A percentile compares a stretch with the other conserved stretches of the same genome.
Conservation (phyloP, 2,888 invertebrate genomes). For the Timandra comae region DNA sequence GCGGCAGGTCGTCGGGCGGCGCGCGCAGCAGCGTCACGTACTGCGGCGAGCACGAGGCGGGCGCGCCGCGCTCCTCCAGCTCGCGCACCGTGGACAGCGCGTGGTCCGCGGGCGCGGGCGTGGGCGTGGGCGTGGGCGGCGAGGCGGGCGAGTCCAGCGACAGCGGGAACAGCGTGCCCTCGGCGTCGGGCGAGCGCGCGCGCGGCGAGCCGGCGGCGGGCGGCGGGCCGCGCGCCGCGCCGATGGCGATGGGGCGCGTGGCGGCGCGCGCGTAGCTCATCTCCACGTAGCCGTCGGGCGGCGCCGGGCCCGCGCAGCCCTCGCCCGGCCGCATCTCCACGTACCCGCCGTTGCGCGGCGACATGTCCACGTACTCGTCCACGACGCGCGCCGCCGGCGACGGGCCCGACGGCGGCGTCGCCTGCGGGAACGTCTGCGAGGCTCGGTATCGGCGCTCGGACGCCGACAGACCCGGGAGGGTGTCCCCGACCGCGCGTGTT, state of each 20-base stretch:
- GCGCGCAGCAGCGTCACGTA: constrained; percentile 65
- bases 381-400: constrained; percentile 30
- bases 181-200: constrained; percentile 73
- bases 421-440: constrained; percentile 17
- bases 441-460: too few species aligned
- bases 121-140: constrained; percentile 79
- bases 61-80: constrained; percentile 50
- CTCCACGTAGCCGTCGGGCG: constrained; percentile 70
- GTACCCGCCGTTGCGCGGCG: constrained; percentile 70
- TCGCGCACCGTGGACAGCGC: constrained; percentile 32
- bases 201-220: constrained; percentile 28
- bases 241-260: constrained; percentile 81
- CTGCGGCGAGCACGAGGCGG: constrained; percentile 50
- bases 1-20: too few species aligned
- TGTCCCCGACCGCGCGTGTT: too few species aligned
- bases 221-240: constrained; percentile 35
- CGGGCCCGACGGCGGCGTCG: constrained; percentile 42
- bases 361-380: constrained; percentile 73
- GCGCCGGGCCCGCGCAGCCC: constrained; percentile 19
- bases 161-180: constrained; percentile 81
- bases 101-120: constrained; percentile 41
- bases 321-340: constrained; percentile 77
- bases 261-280: constrained; percentile 63
- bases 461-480: too few species aligned
- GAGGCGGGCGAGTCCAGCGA: constrained; percentile 78